These are phyloP conservation scores for Petrolisthes manimaculis DNA, from an alignment of 2,888 invertebrate genomes.

Conservation along the genomic window DNA sequence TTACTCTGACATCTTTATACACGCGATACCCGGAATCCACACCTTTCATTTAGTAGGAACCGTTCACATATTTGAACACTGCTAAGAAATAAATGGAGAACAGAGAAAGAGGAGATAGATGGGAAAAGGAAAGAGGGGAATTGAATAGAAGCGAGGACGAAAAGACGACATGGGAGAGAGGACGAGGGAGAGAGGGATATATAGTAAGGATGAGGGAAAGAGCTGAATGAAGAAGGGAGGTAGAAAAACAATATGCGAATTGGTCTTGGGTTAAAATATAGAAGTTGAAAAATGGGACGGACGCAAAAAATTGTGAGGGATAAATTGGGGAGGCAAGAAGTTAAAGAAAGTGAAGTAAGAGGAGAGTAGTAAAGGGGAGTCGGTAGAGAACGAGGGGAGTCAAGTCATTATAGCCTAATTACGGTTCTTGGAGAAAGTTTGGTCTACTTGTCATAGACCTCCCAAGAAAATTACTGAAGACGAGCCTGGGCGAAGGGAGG, in stretches of 20 bases:
- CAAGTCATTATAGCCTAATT: background rate
- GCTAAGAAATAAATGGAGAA: background rate
- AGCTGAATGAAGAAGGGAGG: background rate
- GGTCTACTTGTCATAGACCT: background rate
- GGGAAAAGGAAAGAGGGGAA: background rate
- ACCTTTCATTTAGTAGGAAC: too few relatives aligned
- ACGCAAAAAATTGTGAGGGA: background rate
- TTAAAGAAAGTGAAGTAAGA: background rate
- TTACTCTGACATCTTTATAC: too few relatives aligned
- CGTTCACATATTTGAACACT: too few relatives aligned
- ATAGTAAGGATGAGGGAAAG: background rate
- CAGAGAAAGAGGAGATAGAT: background rate
- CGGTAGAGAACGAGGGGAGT: background rate
- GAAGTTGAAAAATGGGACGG: background rate
- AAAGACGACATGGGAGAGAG: background rate
- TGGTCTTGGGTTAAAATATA: too few relatives aligned
- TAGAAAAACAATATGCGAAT: background rate
- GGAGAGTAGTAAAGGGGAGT: background rate
- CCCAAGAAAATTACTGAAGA: background rate
- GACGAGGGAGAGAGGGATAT: background rate
- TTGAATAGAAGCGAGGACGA: background rate
- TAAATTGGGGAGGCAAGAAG: background rate
- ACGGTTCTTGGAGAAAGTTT: background rate
- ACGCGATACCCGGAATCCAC: too few relatives aligned
- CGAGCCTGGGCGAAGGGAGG: background rate